Percentiles rank a stretch among this genome's conserved stretches.
These are phyloP conservation scores for Homarus gammarus DNA, from an alignment of 2,888 invertebrate species.

Conservation along the genomic window DNA sequence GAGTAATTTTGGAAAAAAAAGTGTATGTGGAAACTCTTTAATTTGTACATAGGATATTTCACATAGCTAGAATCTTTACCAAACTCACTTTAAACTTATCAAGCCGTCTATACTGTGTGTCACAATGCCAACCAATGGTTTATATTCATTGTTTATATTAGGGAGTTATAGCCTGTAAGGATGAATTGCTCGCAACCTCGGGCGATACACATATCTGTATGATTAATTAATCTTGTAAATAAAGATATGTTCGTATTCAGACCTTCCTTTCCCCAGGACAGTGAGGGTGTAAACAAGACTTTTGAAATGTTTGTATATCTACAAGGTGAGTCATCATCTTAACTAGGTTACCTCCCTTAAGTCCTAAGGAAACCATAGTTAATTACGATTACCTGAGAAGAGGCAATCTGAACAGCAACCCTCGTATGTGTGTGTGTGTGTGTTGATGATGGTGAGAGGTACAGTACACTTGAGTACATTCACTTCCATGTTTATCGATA, in stretches of 20 bases:
- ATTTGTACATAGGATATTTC: slow-evolving; percentile 48
- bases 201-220: slow-evolving; percentile 52
- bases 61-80: slow-evolving; percentile 46
- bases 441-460: too few species aligned
- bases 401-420: too few species aligned
- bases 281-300: too few species aligned
- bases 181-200: slow-evolving; percentile 20
- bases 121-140: slow-evolving; percentile 44
- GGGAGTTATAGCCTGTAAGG: slow-evolving; percentile 41
- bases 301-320: too few species aligned
- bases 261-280: neutral
- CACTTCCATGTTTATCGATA: too few species aligned
- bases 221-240: slow-evolving; percentile 54
- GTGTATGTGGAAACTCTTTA: slow-evolving; percentile 34
- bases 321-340: too few species aligned
- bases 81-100: slow-evolving; percentile 55
- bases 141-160: slow-evolving; percentile 49
- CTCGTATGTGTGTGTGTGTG: too few species aligned
- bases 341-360: too few species aligned
- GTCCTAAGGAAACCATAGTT: too few species aligned
- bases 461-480: too few species aligned
- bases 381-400: too few species aligned
- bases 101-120: slow-evolving; percentile 54
- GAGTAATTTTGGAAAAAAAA: slow-evolving; percentile 29
- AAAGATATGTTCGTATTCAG: slow-evolving; percentile 37